Evolutionary conservation across 2,888 invertebrate genomes (phyloP).

Genomic region (Petrolisthes manimaculis): DNA sequence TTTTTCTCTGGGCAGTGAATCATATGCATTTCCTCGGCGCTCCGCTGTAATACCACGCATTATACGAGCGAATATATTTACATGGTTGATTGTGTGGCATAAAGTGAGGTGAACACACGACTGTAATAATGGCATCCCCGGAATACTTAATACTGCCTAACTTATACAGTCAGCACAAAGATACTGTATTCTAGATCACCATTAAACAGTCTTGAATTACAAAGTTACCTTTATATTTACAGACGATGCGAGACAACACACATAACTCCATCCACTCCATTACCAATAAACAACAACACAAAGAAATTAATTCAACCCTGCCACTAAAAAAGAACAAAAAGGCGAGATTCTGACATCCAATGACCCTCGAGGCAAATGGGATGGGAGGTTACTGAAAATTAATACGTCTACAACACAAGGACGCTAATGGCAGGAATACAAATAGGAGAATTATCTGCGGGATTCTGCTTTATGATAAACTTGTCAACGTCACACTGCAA

Average conservation of each 20-base stretch:
- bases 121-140: slow-evolving; percentile 36
- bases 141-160: slow-evolving; percentile 39
- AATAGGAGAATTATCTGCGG: too few species aligned
- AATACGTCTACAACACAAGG: neutral
- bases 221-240: neutral
- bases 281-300: neutral
- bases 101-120: slow-evolving; percentile 31
- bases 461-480: too few species aligned
- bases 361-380: neutral
- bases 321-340: neutral
- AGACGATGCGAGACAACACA: neutral
- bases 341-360: neutral
- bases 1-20: slow-evolving; percentile 41
- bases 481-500: too few species aligned
- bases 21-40: slow-evolving; percentile 41
- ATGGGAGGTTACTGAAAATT: neutral
- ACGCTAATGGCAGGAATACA: neutral
- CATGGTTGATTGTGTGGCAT: slow-evolving; percentile 49
- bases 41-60: slow-evolving; percentile 35
- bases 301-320: neutral
- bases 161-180: slow-evolving; percentile 42
- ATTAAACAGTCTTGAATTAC: slow-evolving; percentile 1
- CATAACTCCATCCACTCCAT: neutral
- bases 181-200: slow-evolving; percentile 24
- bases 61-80: slow-evolving; percentile 46